Evolutionary conservation across 2,797 vertebrate species (phyloP), one percentile per base, ranked within the genome.

Genomic region (Percopsis omiscomaycus): DNA sequence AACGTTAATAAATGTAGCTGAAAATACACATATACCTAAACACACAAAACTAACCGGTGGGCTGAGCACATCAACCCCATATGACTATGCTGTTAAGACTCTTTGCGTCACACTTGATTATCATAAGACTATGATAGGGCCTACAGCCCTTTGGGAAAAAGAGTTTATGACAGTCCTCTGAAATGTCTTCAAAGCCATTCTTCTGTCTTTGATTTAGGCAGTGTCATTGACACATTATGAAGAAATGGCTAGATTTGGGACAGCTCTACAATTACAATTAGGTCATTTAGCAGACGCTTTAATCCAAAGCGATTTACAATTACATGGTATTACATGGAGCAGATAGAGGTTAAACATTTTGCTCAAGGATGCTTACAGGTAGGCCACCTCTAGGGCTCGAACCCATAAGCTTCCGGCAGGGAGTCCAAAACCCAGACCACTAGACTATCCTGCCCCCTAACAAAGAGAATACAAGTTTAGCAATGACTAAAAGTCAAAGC

Each of bases 41-140:
- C 45, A 67, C 59, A 77, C 56, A 62, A 71, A 58, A 42, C 37
- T 2, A 53, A 59, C 48, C 51, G 59, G 64, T 69, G 68, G 54
- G 27, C 30, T 54, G 29, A 2, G 9, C 13, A 30, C 74, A 71
- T 46, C 22, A 32, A 45, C 15, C 47, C 57, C 63, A 51, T 12
- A 77, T 71, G 55, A 13, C 56, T 63, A 45, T 3, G 13, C 56
- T 55, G 49, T 59, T 27, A 68, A 69, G 45, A 37, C 37, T 53
- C 37, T 58, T 53, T 68, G 69, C 45, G 55, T 86, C 84, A 87
- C 71, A 59, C 59, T 58, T 80, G 75, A 79, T 69, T 73, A 77
- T 87, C 84, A 87, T 73, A 71, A 84, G 83, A 89, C 85, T 50
- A 22, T 22, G 22, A 22, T 22, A 22, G 22, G 22, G 1, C 22